These are phyloP conservation scores for Eufriesea mexicana DNA, from an alignment of 1,140 invertebrate genomes.

Conservation along the genomic window DNA sequence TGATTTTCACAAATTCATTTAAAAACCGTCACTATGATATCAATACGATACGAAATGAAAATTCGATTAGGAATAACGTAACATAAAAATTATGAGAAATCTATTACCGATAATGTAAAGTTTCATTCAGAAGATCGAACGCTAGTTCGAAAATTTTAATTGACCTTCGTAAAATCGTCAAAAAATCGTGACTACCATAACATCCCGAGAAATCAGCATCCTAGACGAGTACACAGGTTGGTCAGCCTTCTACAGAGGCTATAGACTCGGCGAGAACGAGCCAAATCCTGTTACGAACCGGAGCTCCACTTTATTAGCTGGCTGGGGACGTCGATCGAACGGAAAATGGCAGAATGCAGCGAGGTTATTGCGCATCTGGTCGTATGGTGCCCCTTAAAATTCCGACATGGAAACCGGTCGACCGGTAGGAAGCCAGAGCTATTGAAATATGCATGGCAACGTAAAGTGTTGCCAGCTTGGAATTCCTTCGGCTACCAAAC, in stretches of 20 bases:
- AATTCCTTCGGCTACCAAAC: background rate
- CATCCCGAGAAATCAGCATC: too few relatives aligned
- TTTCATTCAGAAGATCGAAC: too few relatives aligned
- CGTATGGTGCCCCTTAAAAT: background rate
- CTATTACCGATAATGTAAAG: too few relatives aligned
- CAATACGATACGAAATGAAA: too few relatives aligned
- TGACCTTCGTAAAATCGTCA: too few relatives aligned
- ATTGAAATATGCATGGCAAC: slow-evolving; percentile 4
- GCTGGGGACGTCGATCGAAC: background rate
- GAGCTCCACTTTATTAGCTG: background rate
- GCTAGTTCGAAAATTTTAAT: too few relatives aligned
- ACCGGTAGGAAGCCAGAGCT: background rate
- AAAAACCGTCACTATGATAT: background rate
- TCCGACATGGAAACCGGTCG: background rate
- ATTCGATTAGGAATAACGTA: too few relatives aligned
- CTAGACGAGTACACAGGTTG: too few relatives aligned
- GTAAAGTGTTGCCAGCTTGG: background rate
- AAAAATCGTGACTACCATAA: too few relatives aligned
- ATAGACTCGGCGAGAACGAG: background rate
- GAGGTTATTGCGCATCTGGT: background rate
- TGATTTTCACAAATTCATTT: background rate
- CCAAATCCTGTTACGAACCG: background rate
- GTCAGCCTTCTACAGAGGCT: too few relatives aligned
- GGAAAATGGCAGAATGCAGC: slow-evolving; percentile 1
- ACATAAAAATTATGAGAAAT: too few relatives aligned